phyloP scores from a whole-genome alignment of 2,888 invertebrate genomes.

The Dysmachus trigonus region DNA sequence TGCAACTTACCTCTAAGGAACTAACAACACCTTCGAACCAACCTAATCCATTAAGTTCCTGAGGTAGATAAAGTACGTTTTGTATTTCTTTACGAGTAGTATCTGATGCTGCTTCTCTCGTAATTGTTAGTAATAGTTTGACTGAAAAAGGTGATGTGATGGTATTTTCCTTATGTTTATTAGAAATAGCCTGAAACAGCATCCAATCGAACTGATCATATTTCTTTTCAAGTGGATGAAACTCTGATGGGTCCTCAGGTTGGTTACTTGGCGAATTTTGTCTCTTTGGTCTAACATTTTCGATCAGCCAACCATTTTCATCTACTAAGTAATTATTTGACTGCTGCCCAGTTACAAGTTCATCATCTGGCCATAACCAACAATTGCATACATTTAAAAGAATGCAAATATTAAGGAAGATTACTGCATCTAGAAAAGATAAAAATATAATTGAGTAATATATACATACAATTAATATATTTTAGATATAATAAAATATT shows the following conservation, averaged over 20 bases:
- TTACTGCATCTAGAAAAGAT: not conserved
- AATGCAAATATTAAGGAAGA: not conserved
- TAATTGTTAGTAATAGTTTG: not conserved
- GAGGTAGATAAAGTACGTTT: not conserved
- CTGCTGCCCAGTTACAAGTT: not conserved
- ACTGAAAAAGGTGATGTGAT: not conserved
- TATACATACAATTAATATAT: not conserved
- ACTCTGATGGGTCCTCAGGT: not conserved
- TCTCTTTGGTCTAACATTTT: not conserved
- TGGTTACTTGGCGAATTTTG: not conserved
- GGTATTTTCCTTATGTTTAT: not conserved
- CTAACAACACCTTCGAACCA: not conserved
- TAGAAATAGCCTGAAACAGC: not conserved
- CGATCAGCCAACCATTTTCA: not conserved
- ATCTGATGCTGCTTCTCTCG: not conserved
- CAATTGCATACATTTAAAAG: not conserved
- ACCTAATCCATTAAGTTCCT: not conserved
- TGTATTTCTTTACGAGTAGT: not conserved
- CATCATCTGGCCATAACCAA: not conserved
- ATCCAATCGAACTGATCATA: not conserved
- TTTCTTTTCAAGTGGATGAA: not conserved
- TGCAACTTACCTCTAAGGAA: not conserved
- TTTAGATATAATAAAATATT: not conserved
- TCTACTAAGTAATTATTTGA: not conserved
- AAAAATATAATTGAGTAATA: not conserved